Evolutionary conservation across 92 coral and sea anemone genomes (phyloP).

Genomic region (Micromussa lordhowensis): DNA sequence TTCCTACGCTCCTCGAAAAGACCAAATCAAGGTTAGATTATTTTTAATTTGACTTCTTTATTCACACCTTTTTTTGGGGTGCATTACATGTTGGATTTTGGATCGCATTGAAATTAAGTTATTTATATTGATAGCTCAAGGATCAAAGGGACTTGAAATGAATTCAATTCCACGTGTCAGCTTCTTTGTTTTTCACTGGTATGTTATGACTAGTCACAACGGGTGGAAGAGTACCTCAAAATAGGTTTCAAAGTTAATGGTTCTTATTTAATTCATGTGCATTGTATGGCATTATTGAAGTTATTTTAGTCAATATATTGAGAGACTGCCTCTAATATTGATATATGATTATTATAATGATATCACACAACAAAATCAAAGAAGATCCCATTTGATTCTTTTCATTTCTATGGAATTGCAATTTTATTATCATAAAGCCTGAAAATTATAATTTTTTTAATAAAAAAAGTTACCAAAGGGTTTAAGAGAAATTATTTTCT

Average conservation of each 20-base stretch:
- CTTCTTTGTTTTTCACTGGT: neutral
- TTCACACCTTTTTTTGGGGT: neutral
- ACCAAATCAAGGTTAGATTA: conserved; percentile 79
- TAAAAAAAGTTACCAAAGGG: neutral
- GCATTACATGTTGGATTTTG: neutral
- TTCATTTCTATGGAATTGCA: neutral
- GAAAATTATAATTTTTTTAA: neutral
- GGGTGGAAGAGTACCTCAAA: neutral
- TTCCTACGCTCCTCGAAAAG: conserved; percentile 61
- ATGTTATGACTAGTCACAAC: conserved; percentile 4
- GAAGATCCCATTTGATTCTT: neutral
- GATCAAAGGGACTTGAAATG: conserved; percentile 20
- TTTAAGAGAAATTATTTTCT: neutral
- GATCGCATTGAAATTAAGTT: neutral
- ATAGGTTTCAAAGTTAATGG: neutral
- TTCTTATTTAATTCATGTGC: neutral
- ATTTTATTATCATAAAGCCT: neutral
- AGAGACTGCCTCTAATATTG: neutral
- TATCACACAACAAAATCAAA: neutral
- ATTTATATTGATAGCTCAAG: neutral
- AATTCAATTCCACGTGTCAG: conserved; percentile 40
- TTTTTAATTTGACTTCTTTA: neutral
- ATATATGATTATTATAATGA: neutral
- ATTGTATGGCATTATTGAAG: neutral
- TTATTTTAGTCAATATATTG: neutral